Evolutionary conservation across 2,888 invertebrate species (phyloP).

Genomic region (Uropetala carovei): DNA sequence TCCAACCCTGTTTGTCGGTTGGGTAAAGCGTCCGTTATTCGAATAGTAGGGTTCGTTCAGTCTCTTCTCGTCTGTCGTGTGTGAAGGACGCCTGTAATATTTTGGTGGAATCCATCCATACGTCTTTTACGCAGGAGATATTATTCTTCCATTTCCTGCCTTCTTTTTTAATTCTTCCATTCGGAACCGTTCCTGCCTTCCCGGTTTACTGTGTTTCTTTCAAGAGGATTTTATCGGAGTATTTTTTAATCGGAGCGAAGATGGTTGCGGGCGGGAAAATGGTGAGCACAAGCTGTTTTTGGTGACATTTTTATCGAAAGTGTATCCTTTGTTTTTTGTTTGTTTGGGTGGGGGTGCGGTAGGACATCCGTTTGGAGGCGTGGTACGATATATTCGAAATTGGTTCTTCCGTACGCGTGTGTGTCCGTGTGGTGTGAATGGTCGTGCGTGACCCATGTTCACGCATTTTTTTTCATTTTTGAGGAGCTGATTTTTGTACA

Average conservation of each 20-base stretch:
- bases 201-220: conserved; percentile 25
- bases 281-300: neutral
- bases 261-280: conserved; percentile 61
- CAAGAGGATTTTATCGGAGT: neutral
- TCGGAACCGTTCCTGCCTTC: conserved; percentile 20
- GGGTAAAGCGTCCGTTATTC: conserved; percentile 51
- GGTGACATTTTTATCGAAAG: neutral
- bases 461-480: no score
- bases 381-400: neutral
- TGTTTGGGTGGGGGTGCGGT: neutral
- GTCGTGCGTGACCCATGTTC: no score
- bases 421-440: no score
- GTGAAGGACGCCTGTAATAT: neutral
- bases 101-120: neutral
- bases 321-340: neutral
- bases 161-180: neutral
- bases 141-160: neutral
- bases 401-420: neutral
- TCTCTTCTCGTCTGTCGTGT: conserved; percentile 46
- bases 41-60: conserved; percentile 55
- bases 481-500: no score
- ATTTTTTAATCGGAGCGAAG: conserved; percentile 15
- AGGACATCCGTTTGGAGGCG: neutral
- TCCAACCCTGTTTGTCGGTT: conserved; percentile 43
- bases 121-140: neutral